Evolutionary conservation across 2,797 vertebrate genomes (phyloP).

Genomic region (Danio albolineatus): DNA sequence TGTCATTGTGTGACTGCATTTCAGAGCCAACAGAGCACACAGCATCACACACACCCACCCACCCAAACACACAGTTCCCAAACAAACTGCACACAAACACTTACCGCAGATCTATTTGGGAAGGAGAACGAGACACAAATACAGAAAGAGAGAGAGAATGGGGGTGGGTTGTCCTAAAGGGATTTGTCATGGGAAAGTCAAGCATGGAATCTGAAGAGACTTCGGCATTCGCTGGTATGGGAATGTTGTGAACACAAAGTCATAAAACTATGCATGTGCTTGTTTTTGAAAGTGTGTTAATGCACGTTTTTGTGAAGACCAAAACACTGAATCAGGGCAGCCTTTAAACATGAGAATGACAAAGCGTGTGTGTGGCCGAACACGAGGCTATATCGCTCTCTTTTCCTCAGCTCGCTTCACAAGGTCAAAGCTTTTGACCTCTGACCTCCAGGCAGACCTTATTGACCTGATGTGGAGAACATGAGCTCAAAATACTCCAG

Average conservation of each 20-base stretch:
- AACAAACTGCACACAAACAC: constrained; percentile 8
- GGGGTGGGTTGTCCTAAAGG: constrained; percentile 28
- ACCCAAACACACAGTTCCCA: constrained; percentile 7
- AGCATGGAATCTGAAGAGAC: constrained; percentile 50
- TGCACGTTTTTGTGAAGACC: neutral
- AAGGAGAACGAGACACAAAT: neutral
- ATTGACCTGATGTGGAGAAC: constrained; percentile 55
- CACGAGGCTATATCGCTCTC: constrained; percentile 35
- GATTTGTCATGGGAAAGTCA: constrained; percentile 63
- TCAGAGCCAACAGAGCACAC: neutral
- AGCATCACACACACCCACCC: neutral
- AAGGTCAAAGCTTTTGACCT: constrained; percentile 51
- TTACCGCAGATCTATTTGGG: neutral
- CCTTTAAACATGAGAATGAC: neutral
- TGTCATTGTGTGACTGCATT: constrained; percentile 25
- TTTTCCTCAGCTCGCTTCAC: constrained; percentile 26
- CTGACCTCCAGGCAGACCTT: constrained; percentile 36
- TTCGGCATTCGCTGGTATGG: constrained; percentile 31
- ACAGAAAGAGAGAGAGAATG: neutral
- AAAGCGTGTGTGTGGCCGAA: constrained; percentile 17
- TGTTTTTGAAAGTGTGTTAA: constrained; percentile 20
- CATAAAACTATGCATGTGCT: neutral
- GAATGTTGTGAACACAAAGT: constrained; percentile 26
- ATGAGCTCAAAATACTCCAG: constrained; percentile 53
- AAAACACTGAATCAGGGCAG: neutral